Percentiles rank a stretch among this genome's conserved stretches.
phyloP scores from a whole-genome alignment of 2,888 invertebrate species.

The Eumerus sabulonum region DNA sequence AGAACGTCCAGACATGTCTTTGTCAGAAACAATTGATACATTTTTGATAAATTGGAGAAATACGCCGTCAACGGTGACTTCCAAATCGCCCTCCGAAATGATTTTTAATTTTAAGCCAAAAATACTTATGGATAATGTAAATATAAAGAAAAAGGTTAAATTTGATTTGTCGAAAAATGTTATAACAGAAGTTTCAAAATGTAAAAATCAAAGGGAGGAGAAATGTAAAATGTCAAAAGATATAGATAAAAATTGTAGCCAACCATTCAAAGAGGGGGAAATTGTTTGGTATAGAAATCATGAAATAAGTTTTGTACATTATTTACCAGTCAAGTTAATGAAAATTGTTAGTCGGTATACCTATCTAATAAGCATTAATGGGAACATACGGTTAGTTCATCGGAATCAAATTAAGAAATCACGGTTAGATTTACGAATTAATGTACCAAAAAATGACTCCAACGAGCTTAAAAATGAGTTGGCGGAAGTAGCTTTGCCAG shows the following conservation, averaged over 20 bases:
- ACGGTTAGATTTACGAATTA: neutral
- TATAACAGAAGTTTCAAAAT: neutral
- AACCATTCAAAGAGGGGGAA: constrained; percentile 22
- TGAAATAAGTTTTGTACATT: constrained; percentile 32
- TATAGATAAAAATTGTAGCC: neutral
- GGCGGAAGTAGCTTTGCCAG: too few relatives aligned
- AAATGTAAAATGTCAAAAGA: neutral
- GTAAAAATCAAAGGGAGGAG: neutral
- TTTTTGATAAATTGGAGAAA: constrained; percentile 41
- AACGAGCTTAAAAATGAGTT: too few relatives aligned
- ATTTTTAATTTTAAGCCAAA: constrained; percentile 23
- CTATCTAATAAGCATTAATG: neutral
- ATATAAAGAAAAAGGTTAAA: constrained; percentile 2
- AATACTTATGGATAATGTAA: constrained; percentile 14
- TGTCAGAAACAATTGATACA: constrained; percentile 20
- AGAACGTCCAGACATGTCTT: constrained; percentile 34
- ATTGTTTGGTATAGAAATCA: constrained; percentile 35
- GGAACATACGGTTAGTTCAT: neutral
- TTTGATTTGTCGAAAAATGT: constrained; percentile 10
- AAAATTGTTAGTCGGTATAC: neutral
- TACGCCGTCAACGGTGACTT: constrained; percentile 18
- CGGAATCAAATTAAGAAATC: neutral
- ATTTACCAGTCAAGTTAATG: neutral
- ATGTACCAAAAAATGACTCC: too few relatives aligned
- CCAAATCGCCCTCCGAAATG: too few relatives aligned